Conservation (phyloP, 2,888 invertebrate genomes). For the Andrena trimmerana region DNA sequence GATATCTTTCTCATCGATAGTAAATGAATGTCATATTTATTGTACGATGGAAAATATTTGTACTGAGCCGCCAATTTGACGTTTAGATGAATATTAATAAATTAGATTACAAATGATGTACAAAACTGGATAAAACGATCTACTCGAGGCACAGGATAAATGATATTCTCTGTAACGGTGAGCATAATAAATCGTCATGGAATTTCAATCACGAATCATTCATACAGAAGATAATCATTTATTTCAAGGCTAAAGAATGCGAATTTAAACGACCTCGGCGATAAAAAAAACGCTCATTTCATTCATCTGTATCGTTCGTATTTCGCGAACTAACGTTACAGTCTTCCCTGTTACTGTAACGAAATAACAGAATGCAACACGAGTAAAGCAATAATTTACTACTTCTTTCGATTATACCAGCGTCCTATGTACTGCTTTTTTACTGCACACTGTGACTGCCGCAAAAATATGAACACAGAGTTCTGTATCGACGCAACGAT, state of each 20-base stretch:
- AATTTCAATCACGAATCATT: background rate
- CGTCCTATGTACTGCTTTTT: background rate
- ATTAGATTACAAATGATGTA: background rate
- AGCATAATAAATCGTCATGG: conserved; percentile 8
- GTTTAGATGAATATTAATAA: background rate
- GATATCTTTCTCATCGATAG: background rate
- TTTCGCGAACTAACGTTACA: background rate
- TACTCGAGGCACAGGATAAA: conserved; percentile 4
- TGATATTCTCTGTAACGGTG: conserved; percentile 12
- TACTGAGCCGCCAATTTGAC: background rate
- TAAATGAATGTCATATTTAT: background rate
- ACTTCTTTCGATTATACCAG: conserved; percentile 7
- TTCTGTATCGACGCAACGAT: conserved; percentile 24
- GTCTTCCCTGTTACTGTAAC: conserved; percentile 6
- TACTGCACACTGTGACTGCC: conserved; percentile 11
- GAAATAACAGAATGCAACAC: conserved; percentile 9
- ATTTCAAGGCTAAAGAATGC: conserved; percentile 14
- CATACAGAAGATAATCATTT: conserved; percentile 26
- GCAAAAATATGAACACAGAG: background rate
- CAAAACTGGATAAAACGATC: background rate
- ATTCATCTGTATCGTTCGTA: conserved; percentile 1
- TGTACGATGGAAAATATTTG: background rate
- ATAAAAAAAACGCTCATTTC: conserved; percentile 1
- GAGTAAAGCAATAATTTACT: background rate
- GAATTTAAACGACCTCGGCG: conserved; percentile 27